Conservation (phyloP, 2,888 invertebrate species). For the Oxystoma pomonae region DNA sequence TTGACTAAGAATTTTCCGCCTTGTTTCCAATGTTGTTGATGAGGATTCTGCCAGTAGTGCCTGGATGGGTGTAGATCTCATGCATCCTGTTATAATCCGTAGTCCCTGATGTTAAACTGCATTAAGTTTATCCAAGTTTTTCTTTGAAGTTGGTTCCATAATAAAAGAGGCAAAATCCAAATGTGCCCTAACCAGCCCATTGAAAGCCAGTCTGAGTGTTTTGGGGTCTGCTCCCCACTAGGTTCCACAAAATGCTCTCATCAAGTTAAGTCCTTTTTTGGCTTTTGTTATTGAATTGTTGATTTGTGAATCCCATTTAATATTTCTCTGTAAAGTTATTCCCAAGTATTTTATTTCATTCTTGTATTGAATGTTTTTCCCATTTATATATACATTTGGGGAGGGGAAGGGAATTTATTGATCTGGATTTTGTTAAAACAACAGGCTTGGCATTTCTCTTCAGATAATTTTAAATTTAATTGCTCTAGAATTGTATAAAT, state of each 20-base stretch:
- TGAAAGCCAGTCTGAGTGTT: not conserved
- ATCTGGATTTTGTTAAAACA: conserved; percentile 3
- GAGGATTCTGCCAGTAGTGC: not conserved
- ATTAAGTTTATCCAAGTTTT: too few species aligned
- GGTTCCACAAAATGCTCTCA: conserved; percentile 8
- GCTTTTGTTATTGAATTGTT: not conserved
- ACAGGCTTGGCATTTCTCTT: conserved; percentile 12
- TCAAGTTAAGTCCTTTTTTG: conserved; percentile 1
- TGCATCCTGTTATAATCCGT: not conserved
- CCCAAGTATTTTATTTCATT: not conserved
- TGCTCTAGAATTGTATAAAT: not conserved
- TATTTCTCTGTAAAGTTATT: too few species aligned
- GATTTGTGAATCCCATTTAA: too few species aligned
- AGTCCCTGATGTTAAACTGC: not conserved
- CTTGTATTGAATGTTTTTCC: not conserved
- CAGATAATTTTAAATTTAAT: not conserved
- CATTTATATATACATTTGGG: not conserved
- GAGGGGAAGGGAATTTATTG: not conserved
- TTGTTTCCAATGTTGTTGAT: not conserved
- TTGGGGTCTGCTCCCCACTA: conserved; percentile 17
- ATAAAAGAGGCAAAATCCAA: conserved; percentile 7
- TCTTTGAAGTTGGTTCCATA: too few species aligned
- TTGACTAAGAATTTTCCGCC: not conserved
- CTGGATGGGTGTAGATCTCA: not conserved
- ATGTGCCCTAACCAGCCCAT: conserved; percentile 10